These are phyloP conservation scores for Styela clava DNA, from an alignment of 23 tunicate species.

Conservation along the genomic window DNA sequence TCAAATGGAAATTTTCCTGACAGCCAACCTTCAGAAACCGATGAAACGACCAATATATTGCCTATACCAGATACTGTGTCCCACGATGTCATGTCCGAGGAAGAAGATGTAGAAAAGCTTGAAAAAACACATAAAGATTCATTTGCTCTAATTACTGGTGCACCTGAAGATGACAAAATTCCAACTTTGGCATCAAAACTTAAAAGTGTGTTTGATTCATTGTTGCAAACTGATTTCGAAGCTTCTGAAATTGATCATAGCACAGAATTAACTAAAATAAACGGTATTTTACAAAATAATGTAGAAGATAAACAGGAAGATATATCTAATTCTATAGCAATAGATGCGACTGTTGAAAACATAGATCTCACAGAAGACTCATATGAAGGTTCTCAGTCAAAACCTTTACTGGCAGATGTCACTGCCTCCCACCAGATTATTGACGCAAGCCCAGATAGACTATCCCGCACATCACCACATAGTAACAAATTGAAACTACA, in stretches of 20 bases:
- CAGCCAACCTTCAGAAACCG: background rate
- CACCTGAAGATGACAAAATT: background rate
- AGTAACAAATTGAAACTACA: constrained; percentile 19
- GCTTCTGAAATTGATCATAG: background rate
- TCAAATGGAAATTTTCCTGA: background rate
- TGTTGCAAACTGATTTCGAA: constrained; percentile 10
- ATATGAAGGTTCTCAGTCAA: background rate
- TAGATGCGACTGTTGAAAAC: background rate
- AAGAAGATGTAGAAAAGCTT: background rate
- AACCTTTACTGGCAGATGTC: background rate
- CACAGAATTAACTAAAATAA: background rate
- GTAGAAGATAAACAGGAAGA: background rate
- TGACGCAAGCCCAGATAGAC: background rate
- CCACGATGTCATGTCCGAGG: background rate
- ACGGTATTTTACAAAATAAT: background rate
- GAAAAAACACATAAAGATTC: too few relatives aligned
- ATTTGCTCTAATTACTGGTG: background rate
- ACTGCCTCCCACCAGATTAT: background rate
- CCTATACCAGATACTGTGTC: background rate
- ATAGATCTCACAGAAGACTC: background rate
- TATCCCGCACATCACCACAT: background rate
- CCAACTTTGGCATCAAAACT: constrained; percentile 8
- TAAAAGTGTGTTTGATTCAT: constrained; percentile 12
- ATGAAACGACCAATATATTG: background rate
- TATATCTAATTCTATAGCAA: background rate